Evolutionary conservation across 2,113 vertebrate genomes (phyloP).

Genomic region (Manacus vitellinus): DNA sequence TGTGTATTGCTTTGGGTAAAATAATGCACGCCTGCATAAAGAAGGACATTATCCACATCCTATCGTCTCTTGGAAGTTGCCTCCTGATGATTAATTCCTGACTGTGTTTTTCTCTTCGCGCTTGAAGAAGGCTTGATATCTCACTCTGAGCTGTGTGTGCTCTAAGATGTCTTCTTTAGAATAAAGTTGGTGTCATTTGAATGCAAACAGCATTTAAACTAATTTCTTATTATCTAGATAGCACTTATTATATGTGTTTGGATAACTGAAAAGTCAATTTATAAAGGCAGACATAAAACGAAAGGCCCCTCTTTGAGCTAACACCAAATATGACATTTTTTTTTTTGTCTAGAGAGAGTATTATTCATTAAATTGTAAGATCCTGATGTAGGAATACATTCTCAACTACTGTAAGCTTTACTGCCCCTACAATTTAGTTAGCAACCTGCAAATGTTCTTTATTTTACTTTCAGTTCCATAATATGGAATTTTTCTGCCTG

Average conservation of each 20-base stretch:
- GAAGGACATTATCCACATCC: neutral
- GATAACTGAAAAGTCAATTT: neutral
- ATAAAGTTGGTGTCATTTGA: neutral
- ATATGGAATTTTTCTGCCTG: neutral
- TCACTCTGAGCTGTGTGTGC: neutral
- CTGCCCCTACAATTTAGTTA: neutral
- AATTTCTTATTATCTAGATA: neutral
- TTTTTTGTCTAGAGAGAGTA: neutral
- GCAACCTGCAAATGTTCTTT: neutral
- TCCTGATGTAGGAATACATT: neutral
- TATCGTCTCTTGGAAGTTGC: neutral
- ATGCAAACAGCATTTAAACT: neutral
- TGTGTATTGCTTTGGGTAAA: neutral
- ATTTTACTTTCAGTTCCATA: neutral
- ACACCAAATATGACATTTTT: neutral
- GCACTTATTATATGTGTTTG: neutral
- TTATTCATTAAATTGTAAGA: neutral
- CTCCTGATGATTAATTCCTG: conserved; percentile 4
- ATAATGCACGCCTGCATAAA: neutral
- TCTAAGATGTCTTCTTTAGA: neutral
- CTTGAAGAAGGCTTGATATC: neutral
- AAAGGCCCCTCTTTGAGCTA: neutral
- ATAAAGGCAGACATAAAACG: neutral
- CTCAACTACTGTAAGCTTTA: neutral
- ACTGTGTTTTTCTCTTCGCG: neutral